Percentiles rank a stretch among this genome's conserved stretches.
These are phyloP conservation scores for Picathartes gymnocephalus DNA, from an alignment of 2,113 vertebrate genomes.

Conservation along the genomic window DNA sequence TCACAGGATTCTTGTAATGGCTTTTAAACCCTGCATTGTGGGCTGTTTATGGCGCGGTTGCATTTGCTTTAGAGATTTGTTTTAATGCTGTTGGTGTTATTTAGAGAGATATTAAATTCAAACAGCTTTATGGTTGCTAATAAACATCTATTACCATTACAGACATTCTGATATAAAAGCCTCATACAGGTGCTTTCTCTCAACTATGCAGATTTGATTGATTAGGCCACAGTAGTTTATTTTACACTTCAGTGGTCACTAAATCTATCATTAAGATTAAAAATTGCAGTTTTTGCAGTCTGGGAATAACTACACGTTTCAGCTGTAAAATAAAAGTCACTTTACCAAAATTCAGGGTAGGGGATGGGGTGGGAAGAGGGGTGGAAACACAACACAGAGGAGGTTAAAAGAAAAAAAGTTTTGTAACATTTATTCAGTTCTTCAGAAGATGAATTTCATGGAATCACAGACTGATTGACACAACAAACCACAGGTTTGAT, in stretches of 20 bases:
- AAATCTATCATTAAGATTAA: constrained; percentile 35
- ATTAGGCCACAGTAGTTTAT: constrained; percentile 40
- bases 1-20: constrained; percentile 6
- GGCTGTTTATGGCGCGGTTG: not conserved
- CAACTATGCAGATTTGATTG: constrained; percentile 49
- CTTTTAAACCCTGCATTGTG: constrained; percentile 37
- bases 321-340: not conserved
- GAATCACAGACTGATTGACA: not conserved
- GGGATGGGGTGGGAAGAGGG: not conserved
- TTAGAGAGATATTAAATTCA: constrained; percentile 43
- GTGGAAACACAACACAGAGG: not conserved
- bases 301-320: constrained; percentile 33
- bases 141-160: constrained; percentile 68
- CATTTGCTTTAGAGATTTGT: constrained; percentile 20
- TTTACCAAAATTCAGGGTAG: not conserved
- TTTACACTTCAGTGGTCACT: constrained; percentile 17
- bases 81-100: constrained; percentile 27
- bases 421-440: not conserved
- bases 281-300: constrained; percentile 28
- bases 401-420: not conserved
- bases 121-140: constrained; percentile 61
- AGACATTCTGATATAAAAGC: constrained; percentile 42
- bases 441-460: not conserved
- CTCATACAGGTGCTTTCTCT: constrained; percentile 47
- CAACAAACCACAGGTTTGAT: not conserved